These are phyloP conservation scores for Tigriopus japonicus DNA, from an alignment of 1,140 invertebrate genomes.

Conservation along the genomic window DNA sequence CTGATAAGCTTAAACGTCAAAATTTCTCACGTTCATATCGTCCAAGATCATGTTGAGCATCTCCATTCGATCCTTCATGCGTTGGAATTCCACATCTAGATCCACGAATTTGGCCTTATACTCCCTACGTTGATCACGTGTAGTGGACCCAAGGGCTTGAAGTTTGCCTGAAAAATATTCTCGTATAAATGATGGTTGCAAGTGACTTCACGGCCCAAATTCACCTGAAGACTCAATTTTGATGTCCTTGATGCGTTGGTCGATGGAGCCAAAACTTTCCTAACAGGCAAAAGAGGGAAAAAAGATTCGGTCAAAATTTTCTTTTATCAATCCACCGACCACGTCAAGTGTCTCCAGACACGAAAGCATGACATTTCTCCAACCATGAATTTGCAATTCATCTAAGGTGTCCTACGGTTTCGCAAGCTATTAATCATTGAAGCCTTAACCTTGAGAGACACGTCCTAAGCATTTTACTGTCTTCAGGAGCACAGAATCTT, in stretches of 20 bases:
- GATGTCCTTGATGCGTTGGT: not conserved
- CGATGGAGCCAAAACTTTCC: not conserved
- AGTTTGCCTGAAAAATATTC: not conserved
- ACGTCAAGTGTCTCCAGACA: not conserved
- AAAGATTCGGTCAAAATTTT: not conserved
- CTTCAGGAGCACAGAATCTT: no score
- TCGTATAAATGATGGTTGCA: not conserved
- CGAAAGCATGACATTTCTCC: not conserved
- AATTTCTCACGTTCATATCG: not conserved
- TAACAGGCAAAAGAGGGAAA: not conserved
- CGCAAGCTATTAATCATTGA: no score
- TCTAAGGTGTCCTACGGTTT: no score
- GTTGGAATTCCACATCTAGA: not conserved
- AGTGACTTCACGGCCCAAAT: not conserved
- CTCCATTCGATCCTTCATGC: not conserved
- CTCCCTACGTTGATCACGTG: constrained; percentile 1
- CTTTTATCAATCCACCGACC: not conserved
- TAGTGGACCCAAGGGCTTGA: not conserved
- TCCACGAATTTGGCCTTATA: constrained; percentile 10
- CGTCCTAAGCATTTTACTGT: not conserved
- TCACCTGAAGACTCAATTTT: not conserved
- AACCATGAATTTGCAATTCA: not conserved
- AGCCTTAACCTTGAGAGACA: no score
- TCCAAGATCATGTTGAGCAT: not conserved
- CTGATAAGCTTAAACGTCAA: no score